phyloP scores from a whole-genome alignment of 2,113 vertebrate genomes.

The Festucalex cinctus region DNA sequence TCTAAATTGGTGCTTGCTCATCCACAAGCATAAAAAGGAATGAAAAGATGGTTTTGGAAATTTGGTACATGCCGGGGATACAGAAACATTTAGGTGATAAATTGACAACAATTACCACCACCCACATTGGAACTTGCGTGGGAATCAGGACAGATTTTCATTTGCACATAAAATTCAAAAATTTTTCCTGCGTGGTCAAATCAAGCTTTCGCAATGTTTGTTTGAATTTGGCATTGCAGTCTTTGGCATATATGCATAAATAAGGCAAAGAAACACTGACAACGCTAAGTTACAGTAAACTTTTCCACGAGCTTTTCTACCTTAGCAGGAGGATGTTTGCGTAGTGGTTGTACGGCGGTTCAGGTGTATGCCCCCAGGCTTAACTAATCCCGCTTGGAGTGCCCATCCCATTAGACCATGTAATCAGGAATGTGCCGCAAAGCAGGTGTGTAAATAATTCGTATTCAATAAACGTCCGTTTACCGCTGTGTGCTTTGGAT shows the following conservation, averaged over 20 bases:
- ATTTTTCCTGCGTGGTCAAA: not conserved
- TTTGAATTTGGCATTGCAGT: not conserved
- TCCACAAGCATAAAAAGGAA: conserved; percentile 29
- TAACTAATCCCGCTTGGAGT: conserved; percentile 63
- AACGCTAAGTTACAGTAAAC: conserved; percentile 14
- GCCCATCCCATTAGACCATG: conserved; percentile 66
- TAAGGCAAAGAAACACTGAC: conserved; percentile 1
- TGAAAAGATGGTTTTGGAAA: conserved; percentile 37
- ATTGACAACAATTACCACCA: conserved; percentile 41
- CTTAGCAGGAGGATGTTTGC: conserved; percentile 37
- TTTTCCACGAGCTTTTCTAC: conserved; percentile 32
- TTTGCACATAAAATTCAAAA: conserved; percentile 13
- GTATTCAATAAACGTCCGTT: conserved; percentile 61
- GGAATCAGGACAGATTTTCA: conserved; percentile 42
- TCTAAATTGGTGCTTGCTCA: conserved; percentile 31
- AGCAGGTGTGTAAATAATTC: conserved; percentile 73
- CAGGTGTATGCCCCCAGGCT: conserved; percentile 83
- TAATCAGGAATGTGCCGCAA: conserved; percentile 75
- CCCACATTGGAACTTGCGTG: conserved; percentile 37
- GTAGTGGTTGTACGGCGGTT: conserved; percentile 68
- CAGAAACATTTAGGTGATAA: conserved; percentile 40
- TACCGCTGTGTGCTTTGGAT: conserved; percentile 73
- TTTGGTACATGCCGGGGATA: conserved; percentile 41
- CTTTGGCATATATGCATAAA: conserved; percentile 12
- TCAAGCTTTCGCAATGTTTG: not conserved